Evolutionary conservation across 2,797 vertebrate genomes (phyloP), one percentile per base, ranked within the genome.

Genomic region (Myotis findleyi): DNA sequence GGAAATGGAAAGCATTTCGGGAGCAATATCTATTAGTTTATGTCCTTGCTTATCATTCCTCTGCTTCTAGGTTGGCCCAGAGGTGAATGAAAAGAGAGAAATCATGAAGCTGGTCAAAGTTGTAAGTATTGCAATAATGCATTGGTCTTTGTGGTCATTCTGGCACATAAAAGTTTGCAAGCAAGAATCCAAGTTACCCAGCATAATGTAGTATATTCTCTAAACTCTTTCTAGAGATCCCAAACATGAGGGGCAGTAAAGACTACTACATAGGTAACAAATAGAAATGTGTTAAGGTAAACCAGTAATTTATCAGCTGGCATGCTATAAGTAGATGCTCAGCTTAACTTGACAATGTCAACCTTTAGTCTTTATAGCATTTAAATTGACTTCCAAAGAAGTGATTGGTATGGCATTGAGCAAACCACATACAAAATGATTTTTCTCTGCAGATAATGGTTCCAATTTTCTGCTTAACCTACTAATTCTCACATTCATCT

Each of bases 311-410:
- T 68, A 36, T 68, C 30, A 64, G 23, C 3, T 49, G 57, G 5
- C 18, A 87, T 66, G 94, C 57, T 44, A 64, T 68, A 59, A 93
- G 69, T n/a, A 95, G 93, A 91, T 53, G n/a, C 47, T 93, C 59
- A 93, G 59, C 87, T 87, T 57, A 87, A 38, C 17, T 49, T 93
- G 91, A 41, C 12, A 94, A 80, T 96, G 66, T 82, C 87, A 95
- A 8, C 93, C 2, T 16, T 68, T n/a, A 64, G 41, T 1, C 18
- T 71, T 84, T 89, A 53, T 10, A 87, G 71, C 12, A 55, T 7
- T 83, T 89, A 57, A 88, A 71, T 21, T 27, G 53, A 79, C 66
- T 14, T 90, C 18, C 0, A 30, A 4, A 71, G 73, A 93, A 89
- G 21, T 44, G 23, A 96, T 72, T 2, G 18, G 33, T 17, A 92